Percentiles rank a stretch among this genome's conserved stretches.
Evolutionary conservation across 1,140 invertebrate species (phyloP).

Genomic region (Bombus huntii): DNA sequence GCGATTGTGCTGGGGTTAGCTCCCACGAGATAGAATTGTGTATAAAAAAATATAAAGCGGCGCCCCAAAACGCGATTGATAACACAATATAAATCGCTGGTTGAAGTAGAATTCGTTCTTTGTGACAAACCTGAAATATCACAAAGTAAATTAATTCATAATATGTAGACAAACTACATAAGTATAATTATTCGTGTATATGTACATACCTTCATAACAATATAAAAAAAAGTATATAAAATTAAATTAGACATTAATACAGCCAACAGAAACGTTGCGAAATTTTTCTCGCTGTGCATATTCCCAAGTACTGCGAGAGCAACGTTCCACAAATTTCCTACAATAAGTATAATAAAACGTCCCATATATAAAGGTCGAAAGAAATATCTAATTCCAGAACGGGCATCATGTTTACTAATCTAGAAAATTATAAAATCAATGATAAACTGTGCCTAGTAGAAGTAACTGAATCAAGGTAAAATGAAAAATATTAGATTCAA

Average conservation of each 20-base stretch:
- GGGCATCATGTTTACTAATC: constrained; percentile 75
- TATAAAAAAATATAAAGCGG: constrained; percentile 90
- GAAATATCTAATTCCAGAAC: constrained; percentile 70
- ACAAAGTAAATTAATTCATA: constrained; percentile 57
- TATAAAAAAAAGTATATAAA: constrained; percentile 92
- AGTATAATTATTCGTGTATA: constrained; percentile 6
- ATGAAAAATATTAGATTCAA: background rate
- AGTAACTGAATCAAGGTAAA: background rate
- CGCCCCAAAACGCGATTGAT: constrained; percentile 86
- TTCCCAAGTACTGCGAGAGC: constrained; percentile 87
- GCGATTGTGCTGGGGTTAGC: constrained; percentile 90
- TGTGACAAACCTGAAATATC: constrained; percentile 85
- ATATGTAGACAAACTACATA: background rate
- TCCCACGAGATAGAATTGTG: constrained; percentile 92
- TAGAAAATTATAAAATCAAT: constrained; percentile 53
- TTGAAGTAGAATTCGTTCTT: constrained; percentile 86
- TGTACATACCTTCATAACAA: constrained; percentile 91
- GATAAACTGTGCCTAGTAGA: constrained; percentile 1
- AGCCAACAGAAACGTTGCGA: constrained; percentile 91
- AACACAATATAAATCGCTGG: constrained; percentile 87
- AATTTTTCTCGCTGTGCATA: constrained; percentile 87
- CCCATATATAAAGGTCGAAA: constrained; percentile 77
- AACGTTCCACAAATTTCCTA: constrained; percentile 91
- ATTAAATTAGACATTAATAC: constrained; percentile 93
- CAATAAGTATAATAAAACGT: constrained; percentile 83